phyloP scores from a whole-genome alignment of 1,140 invertebrate species.

The Limonius californicus region DNA sequence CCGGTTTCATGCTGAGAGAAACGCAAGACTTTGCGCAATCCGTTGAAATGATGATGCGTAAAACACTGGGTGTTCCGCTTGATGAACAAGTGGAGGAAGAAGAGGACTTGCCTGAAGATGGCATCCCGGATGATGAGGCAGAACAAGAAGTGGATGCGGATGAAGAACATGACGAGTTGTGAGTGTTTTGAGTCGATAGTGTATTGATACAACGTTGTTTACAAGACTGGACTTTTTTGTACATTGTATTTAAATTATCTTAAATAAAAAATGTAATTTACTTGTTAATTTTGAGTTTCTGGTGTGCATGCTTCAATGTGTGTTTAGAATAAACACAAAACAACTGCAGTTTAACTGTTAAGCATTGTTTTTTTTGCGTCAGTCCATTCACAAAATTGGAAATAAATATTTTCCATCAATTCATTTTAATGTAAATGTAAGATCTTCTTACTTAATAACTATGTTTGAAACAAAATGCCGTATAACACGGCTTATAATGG shows the following conservation, averaged over 20 bases:
- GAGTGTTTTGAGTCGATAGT: background rate
- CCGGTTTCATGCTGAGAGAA: constrained; percentile 85
- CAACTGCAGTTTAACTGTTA: too few species aligned
- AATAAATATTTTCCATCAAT: too few species aligned
- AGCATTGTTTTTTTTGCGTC: too few species aligned
- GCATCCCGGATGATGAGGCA: constrained; percentile 42
- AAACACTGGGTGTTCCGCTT: constrained; percentile 74
- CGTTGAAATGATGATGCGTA: constrained; percentile 82
- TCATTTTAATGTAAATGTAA: too few species aligned
- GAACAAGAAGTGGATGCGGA: constrained; percentile 42
- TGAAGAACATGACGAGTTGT: constrained; percentile 50
- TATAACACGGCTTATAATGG: too few species aligned
- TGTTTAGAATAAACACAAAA: too few species aligned
- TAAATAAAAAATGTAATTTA: constrained; percentile 2
- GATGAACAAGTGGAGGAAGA: constrained; percentile 66
- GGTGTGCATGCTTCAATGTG: too few species aligned
- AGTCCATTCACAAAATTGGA: too few species aligned
- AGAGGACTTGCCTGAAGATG: constrained; percentile 51
- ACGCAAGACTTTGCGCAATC: constrained; percentile 81
- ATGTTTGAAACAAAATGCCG: too few species aligned
- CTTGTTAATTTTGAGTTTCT: constrained; percentile 1
- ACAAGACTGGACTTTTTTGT: constrained; percentile 13
- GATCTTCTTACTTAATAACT: too few species aligned
- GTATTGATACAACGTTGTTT: background rate
- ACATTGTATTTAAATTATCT: constrained; percentile 1